Evolutionary conservation across 2,113 vertebrate species (phyloP).

Genomic region (Phalacrocorax brasilianus): DNA sequence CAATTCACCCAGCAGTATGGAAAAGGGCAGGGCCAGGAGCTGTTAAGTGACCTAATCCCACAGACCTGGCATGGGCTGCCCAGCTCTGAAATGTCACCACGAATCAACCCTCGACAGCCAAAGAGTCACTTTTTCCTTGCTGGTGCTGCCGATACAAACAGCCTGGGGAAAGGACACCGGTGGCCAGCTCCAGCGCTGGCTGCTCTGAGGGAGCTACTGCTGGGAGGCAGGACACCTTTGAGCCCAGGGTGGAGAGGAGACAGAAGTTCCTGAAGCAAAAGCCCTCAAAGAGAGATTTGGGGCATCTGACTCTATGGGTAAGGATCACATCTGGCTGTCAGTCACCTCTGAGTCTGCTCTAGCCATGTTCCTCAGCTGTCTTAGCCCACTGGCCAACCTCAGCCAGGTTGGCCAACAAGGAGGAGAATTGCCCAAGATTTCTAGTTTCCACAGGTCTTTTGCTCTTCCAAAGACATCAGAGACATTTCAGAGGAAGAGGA

Average conservation of each 20-base stretch:
- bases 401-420: background rate
- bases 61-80: conserved; percentile 6
- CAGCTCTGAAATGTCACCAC: background rate
- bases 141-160: background rate
- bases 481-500: background rate
- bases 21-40: conserved; percentile 33
- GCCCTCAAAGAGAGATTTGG: background rate
- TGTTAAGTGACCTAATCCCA: conserved; percentile 24
- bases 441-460: background rate
- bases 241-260: background rate
- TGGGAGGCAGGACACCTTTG: background rate
- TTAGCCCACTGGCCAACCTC: background rate
- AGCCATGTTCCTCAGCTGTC: background rate
- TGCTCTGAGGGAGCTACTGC: background rate
- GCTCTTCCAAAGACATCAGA: background rate
- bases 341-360: background rate
- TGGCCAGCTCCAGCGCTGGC: background rate
- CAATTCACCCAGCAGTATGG: background rate
- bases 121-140: conserved; percentile 6
- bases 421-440: background rate
- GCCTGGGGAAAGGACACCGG: background rate
- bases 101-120: background rate
- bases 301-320: background rate
- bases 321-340: background rate
- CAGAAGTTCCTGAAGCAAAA: background rate